These are phyloP conservation scores for Jaculus jaculus DNA, from an alignment of 2,113 vertebrate genomes.

Conservation along the genomic window DNA sequence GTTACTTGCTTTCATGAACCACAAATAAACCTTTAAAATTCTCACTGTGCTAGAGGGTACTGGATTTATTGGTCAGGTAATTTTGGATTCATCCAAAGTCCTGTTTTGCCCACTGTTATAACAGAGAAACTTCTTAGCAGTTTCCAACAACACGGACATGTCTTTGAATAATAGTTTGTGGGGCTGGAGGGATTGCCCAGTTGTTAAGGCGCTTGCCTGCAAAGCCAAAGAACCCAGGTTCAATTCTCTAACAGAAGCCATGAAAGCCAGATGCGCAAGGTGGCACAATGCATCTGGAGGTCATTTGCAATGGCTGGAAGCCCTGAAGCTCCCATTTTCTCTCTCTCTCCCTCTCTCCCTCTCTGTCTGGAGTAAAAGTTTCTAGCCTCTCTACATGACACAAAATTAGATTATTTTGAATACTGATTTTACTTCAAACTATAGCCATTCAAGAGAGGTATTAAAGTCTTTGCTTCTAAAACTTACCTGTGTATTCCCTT, in stretches of 20 bases:
- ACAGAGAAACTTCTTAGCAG: neutral
- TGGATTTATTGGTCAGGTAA: neutral
- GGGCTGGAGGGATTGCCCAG: no score
- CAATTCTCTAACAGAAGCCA: no score
- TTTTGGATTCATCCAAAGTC: neutral
- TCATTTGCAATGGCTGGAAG: no score
- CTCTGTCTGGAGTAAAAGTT: conserved; percentile 61
- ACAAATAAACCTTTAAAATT: neutral
- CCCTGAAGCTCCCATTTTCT: no score
- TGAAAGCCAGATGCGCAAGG: no score
- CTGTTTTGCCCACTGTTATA: neutral
- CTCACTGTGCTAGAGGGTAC: neutral
- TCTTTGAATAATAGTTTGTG: neutral
- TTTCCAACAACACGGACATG: neutral
- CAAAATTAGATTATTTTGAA: conserved; percentile 46
- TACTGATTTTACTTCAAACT: conserved; percentile 62
- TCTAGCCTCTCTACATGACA: conserved; percentile 1
- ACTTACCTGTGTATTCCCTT: neutral
- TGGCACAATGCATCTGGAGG: no score
- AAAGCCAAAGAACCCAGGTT: no score
- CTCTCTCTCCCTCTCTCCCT: no score
- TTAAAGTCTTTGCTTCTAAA: conserved; percentile 32
- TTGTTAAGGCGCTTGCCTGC: no score
- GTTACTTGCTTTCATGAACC: neutral
- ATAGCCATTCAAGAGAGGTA: neutral